Evolutionary conservation across 2,797 vertebrate species (phyloP).

Genomic region (Poeciliopsis paucimaculata): DNA sequence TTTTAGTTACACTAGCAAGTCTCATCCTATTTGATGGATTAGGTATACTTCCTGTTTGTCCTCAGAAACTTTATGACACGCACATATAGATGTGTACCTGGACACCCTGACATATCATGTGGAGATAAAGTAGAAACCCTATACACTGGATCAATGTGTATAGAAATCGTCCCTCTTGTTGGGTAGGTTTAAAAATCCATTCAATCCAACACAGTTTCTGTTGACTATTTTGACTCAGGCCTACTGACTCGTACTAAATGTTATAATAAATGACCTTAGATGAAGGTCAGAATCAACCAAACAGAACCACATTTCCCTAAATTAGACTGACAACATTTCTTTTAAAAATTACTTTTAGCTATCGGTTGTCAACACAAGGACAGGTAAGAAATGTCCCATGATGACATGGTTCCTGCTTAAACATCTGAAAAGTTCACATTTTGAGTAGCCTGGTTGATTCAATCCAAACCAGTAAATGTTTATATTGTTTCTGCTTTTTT

Average conservation of each 20-base stretch:
- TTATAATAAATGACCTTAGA: not conserved
- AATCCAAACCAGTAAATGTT: too few species aligned
- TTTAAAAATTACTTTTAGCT: too few species aligned
- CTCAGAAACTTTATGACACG: constrained; percentile 16
- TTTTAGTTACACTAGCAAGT: constrained; percentile 52
- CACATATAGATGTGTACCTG: not conserved
- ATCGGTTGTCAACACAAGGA: not conserved
- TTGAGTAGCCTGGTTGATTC: too few species aligned
- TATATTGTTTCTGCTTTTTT: too few species aligned
- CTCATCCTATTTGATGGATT: constrained; percentile 68
- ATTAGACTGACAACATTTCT: not conserved
- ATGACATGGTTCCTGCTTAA: not conserved
- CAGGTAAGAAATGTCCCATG: not conserved
- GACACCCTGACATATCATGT: not conserved
- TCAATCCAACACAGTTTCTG: not conserved
- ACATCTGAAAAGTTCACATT: not conserved
- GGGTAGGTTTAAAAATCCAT: not conserved
- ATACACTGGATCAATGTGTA: not conserved
- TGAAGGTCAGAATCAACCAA: not conserved
- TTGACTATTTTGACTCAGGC: not conserved
- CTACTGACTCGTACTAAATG: not conserved
- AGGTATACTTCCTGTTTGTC: constrained; percentile 47
- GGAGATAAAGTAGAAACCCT: not conserved
- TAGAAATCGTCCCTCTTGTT: not conserved
- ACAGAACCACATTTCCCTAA: not conserved